Conservation (phyloP, 2,113 vertebrate genomes). For the Motacilla alba region DNA sequence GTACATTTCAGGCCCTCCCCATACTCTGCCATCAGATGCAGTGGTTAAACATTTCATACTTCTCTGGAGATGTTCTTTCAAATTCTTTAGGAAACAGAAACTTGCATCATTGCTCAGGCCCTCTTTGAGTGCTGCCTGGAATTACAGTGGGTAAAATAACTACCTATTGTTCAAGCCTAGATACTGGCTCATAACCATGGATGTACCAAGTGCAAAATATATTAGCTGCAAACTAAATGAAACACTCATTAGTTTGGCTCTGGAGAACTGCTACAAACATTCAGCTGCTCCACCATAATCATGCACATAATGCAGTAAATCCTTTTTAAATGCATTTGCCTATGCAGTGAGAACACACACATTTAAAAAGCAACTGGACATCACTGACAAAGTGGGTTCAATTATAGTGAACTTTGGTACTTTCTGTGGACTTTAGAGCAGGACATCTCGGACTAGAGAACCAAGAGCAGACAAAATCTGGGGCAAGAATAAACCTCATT, state of each 20-base stretch:
- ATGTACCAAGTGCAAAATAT: neutral
- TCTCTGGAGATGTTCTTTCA: neutral
- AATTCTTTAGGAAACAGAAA: neutral
- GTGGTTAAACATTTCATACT: neutral
- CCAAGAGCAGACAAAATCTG: neutral
- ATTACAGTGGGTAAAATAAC: neutral
- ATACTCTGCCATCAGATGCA: neutral
- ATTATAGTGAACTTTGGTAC: neutral
- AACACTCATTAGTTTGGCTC: neutral
- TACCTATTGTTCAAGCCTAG: neutral
- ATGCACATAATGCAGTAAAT: neutral
- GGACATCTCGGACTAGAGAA: neutral
- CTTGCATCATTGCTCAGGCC: neutral
- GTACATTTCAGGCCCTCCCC: neutral
- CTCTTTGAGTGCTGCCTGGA: neutral
- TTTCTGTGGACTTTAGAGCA: neutral
- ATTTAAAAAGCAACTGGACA: neutral
- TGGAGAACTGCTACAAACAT: neutral
- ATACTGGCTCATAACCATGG: neutral
- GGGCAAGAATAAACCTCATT: neutral
- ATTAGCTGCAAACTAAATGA: neutral
- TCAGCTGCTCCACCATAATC: neutral
- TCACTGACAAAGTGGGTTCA: neutral
- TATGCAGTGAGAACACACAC: neutral
- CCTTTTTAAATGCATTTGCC: neutral